A percentile compares a stretch with the other conserved stretches of the same genome.
Evolutionary conservation across 2,113 vertebrate genomes (phyloP).

Genomic region (Mustela nigripes): DNA sequence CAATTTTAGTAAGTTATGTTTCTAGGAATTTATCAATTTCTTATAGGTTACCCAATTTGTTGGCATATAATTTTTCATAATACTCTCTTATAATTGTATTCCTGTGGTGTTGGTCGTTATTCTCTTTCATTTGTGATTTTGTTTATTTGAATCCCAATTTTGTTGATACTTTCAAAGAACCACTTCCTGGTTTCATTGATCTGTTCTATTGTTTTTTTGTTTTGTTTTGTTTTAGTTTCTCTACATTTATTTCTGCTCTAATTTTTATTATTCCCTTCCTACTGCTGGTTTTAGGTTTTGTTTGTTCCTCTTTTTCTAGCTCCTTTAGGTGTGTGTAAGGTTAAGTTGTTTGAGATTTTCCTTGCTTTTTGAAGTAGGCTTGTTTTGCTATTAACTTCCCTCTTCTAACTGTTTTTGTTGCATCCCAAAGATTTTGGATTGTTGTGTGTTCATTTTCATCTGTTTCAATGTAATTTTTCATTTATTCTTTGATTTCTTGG

Average conservation of each 20-base stretch:
- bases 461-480: too few relatives aligned
- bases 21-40: not conserved
- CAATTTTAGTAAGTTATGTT: not conserved
- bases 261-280: not conserved
- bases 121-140: not conserved
- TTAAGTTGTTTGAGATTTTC: not conserved
- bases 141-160: not conserved
- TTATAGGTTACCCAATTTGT: not conserved
- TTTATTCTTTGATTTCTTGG: too few relatives aligned
- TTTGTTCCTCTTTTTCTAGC: not conserved
- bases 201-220: not conserved
- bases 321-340: not conserved
- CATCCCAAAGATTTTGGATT: too few relatives aligned
- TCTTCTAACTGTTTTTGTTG: too few relatives aligned
- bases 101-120: not conserved
- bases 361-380: too few relatives aligned
- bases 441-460: too few relatives aligned
- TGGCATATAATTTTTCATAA: not conserved
- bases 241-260: not conserved
- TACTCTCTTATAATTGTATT: not conserved
- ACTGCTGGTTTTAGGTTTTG: not conserved
- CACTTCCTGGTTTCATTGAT: not conserved
- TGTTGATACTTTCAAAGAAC: not conserved
- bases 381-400: too few relatives aligned
- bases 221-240: not conserved